Base-by-base conservation (phyloP, 2,113 vertebrate genomes). In the Nerophis ophidion region DNA sequence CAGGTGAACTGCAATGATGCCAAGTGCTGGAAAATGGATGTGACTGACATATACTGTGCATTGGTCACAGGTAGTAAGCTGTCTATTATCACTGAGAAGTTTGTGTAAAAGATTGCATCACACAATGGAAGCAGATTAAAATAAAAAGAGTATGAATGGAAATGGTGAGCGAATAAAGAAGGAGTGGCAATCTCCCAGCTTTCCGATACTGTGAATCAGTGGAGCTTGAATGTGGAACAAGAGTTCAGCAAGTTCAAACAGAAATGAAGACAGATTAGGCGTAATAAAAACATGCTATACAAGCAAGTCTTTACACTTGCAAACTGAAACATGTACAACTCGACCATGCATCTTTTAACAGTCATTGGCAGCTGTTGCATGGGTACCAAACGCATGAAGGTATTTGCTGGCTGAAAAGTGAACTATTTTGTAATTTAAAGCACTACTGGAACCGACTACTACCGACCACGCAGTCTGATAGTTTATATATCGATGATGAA, bases 221-320 rank as follows among this genome's bases (percentile, higher is more conserved):
- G 54, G 63, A 79, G 76, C 68, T 60, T 72, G 64, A 83, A 81
- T 78, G n/a, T 75, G 55, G 38, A 74, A 82, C 67, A 54, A 60
- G 70, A 76, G 79, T 81, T 83, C 82, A 86, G 70, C 75, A 71
- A 81, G 82, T 87, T 86, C 74, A 80, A 84, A 81, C 68, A 79
- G 66, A 85, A 79, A 87, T 79, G 68, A 85, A 81, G 79, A 86
- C 42, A 48, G 79, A 89, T 82, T 79, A 68, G 45, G 38, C 46
- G 64, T 57, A 74, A 77, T 74, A 68, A 56, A 76, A 74, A 75
- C 76, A 84, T 74, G 49, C 63, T 60, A 44, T 33, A 16, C 26
- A 34, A 48, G 44, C 7, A 15, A 42, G 44, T 48, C 57, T 48
- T 48, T 33, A 26, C 15, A 17, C 46, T 48, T 51, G 49, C 26